Evolutionary conservation across 2,888 invertebrate species (phyloP).

Genomic region (Chamaedrilus cognettii): DNA sequence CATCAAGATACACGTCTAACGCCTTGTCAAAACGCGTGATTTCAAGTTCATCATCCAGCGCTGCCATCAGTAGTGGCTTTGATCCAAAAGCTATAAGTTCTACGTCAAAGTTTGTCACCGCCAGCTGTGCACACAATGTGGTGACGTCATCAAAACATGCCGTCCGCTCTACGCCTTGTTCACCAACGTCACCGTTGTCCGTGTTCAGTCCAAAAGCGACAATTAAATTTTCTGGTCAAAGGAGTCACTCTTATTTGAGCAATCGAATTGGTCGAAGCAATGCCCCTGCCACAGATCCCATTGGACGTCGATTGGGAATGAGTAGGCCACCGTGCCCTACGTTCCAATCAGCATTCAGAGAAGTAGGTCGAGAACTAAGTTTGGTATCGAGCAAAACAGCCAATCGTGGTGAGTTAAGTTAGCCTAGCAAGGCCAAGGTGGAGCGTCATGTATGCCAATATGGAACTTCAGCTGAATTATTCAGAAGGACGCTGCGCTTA

Average conservation of each 20-base stretch:
- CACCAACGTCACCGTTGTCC: neutral
- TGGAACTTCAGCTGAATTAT: too few species aligned
- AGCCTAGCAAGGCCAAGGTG: too few species aligned
- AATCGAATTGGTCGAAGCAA: neutral
- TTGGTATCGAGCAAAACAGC: too few species aligned
- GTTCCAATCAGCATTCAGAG: too few species aligned
- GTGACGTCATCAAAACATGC: too few species aligned
- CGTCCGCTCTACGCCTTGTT: neutral
- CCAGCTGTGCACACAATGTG: neutral
- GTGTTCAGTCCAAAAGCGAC: too few species aligned
- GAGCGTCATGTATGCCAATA: too few species aligned
- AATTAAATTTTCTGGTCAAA: too few species aligned
- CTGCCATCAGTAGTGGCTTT: neutral
- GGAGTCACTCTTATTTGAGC: neutral
- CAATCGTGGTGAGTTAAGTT: too few species aligned
- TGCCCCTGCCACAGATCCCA: neutral
- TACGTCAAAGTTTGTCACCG: neutral
- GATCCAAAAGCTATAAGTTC: too few species aligned
- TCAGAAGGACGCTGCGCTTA: too few species aligned
- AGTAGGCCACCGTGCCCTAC: neutral
- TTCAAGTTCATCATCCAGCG: neutral
- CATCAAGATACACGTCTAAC: neutral
- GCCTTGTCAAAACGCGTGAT: neutral
- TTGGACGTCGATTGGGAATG: neutral
- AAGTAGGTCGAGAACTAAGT: too few species aligned